Conservation (phyloP, 2,888 invertebrate species). For the Aspidapion aeneum region DNA sequence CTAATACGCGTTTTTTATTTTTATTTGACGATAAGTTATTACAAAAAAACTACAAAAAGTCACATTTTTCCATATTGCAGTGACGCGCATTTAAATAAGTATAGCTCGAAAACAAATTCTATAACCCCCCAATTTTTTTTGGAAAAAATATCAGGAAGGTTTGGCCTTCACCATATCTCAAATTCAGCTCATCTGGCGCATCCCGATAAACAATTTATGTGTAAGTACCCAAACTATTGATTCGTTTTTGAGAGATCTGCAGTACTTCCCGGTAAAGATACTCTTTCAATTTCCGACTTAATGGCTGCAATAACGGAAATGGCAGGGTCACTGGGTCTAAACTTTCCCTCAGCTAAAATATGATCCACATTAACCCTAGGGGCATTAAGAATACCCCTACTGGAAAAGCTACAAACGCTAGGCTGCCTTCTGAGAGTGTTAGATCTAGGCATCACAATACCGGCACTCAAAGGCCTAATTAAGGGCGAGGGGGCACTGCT, state of each 20-base stretch:
- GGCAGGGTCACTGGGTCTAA: conserved; percentile 66
- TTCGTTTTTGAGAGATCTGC: conserved; percentile 32
- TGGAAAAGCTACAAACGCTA: background rate
- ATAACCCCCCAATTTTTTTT: too few relatives aligned
- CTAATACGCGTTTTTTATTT: too few relatives aligned
- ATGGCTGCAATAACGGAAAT: conserved; percentile 82
- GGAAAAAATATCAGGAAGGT: too few relatives aligned
- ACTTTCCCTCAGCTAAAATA: conserved; percentile 56
- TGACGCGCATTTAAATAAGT: too few relatives aligned
- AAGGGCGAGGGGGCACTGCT: conserved; percentile 52
- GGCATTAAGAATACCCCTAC: conserved; percentile 2
- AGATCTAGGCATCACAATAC: conserved; percentile 49
- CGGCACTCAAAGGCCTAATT: conserved; percentile 62
- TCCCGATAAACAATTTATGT: too few relatives aligned
- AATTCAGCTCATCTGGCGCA: too few relatives aligned
- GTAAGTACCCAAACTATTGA: too few relatives aligned
- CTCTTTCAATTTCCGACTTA: conserved; percentile 61
- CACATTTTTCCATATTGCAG: too few relatives aligned
- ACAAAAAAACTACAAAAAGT: too few relatives aligned
- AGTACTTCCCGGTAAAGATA: conserved; percentile 47
- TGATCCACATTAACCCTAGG: conserved; percentile 52
- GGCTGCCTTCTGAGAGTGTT: conserved; percentile 33
- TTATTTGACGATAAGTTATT: too few relatives aligned
- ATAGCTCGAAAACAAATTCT: too few relatives aligned
- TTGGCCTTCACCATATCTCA: too few relatives aligned